Base-by-base conservation (phyloP, 2,888 invertebrate species). In the Trisateles emortualis region DNA sequence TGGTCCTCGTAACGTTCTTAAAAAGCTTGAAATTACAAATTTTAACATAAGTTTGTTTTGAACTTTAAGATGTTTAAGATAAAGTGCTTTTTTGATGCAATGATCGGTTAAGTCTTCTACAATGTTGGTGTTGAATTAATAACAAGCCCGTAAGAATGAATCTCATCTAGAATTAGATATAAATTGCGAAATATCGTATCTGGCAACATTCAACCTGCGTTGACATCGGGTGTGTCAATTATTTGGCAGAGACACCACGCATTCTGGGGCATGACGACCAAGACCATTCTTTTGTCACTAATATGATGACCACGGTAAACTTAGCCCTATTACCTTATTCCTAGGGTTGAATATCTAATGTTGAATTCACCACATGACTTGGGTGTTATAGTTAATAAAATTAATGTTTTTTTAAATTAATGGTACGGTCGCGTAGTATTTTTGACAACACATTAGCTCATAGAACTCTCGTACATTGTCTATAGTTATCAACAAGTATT, bases 221-320 rank as follows among this genome's bases (percentile, higher is more conserved):
- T 89, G 89, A 88, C 88, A 87, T 79, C 84, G 85, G 74, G 75
- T 82, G 83, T 84, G 88, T 86, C 88, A 86, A 88, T 89, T 87
- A 90, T 89, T 92, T 92, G 92, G 92, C 91, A 91, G 81, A 84
- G 74, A 60, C 76, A 61, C 60, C 64, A 55, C 81, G 83, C 87
- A 91, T 92, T 91, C 92, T 92, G 79, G 92, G 92, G 85, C 91
- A 86, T 74, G 70, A 76, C 65, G 78, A 74, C 80, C 81, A 82
- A 83, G 82, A 85, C 75, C 84, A 83, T 55, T 72, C 81, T 78
- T 82, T 81, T 81, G 79, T 78, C 69, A 67, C 59, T 64, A 65
- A 64, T 68, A 57, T 66, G 26, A 49, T 32, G 9, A 52, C 19
- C 70, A 68, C 45, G 43, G 64, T 46, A 74, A 58, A 70, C 55